Conservation (phyloP, 2,113 vertebrate species). For the Chrysemys picta region DNA sequence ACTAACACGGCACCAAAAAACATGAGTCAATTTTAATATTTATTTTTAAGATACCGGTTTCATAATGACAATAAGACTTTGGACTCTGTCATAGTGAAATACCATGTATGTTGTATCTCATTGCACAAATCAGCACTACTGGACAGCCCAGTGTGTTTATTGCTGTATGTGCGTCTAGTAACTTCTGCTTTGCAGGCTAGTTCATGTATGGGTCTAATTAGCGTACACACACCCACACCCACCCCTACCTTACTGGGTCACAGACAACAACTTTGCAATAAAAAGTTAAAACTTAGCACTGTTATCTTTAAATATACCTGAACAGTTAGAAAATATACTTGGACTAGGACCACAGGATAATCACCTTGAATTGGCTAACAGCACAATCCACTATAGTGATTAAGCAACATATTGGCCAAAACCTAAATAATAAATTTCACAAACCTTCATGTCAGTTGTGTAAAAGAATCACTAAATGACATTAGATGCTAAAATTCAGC, state of each 20-base stretch:
- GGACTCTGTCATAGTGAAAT: background rate
- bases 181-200: conserved; percentile 2
- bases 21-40: background rate
- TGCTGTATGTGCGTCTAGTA: background rate
- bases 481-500: background rate
- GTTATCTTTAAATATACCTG: background rate
- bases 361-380: background rate
- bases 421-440: background rate
- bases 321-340: background rate
- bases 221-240: background rate
- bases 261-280: conserved; percentile 9
- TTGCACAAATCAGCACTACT: background rate
- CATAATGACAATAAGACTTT: background rate
- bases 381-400: background rate
- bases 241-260: background rate
- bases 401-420: background rate
- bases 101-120: background rate
- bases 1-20: background rate
- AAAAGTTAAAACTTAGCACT: background rate
- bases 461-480: background rate
- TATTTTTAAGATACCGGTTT: background rate
- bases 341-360: background rate
- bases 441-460: background rate
- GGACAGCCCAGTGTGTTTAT: background rate
- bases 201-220: background rate